A percentile compares a stretch with the other conserved stretches of the same genome.
phyloP scores from a whole-genome alignment of 2,113 vertebrate species.

The Colossoma macropomum region DNA sequence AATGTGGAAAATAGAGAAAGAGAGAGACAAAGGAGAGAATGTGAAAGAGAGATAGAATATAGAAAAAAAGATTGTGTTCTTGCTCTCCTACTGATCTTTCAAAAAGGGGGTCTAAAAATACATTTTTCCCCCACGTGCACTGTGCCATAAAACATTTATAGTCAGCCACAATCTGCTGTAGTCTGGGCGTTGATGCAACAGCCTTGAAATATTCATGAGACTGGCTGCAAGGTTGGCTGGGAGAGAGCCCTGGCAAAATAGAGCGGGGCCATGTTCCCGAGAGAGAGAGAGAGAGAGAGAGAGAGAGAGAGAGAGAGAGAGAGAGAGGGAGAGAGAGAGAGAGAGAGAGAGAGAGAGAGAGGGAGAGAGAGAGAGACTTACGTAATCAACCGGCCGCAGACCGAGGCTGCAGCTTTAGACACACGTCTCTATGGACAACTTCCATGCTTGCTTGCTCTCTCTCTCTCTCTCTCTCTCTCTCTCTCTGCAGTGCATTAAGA shows the following conservation, averaged over 20 bases:
- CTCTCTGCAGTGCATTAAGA: neutral
- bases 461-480: slow-evolving; percentile 24
- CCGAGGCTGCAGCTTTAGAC: slow-evolving; percentile 45
- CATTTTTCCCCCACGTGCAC: slow-evolving; percentile 76
- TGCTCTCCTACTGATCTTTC: slow-evolving; percentile 52
- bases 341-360: neutral
- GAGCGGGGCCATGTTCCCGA: slow-evolving; percentile 9
- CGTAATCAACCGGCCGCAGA: slow-evolving; percentile 48
- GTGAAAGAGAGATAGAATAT: neutral
- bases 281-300: neutral
- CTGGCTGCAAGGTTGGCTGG: slow-evolving; percentile 37
- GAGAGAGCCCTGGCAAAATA: slow-evolving; percentile 23
- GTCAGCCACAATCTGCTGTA: slow-evolving; percentile 71
- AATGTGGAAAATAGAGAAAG: no score
- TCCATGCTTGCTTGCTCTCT: slow-evolving; percentile 7
- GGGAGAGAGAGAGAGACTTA: slow-evolving; percentile 40
- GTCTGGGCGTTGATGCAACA: slow-evolving; percentile 62
- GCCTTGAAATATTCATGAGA: slow-evolving; percentile 62
- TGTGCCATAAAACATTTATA: slow-evolving; percentile 84
- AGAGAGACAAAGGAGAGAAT: no score
- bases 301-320: slow-evolving; percentile 21
- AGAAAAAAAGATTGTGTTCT: slow-evolving; percentile 33
- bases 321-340: slow-evolving; percentile 1
- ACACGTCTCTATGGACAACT: slow-evolving; percentile 5
- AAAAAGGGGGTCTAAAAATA: slow-evolving; percentile 77